These are phyloP conservation scores for Neodiprion pinetum DNA, from an alignment of 1,140 invertebrate species.

Conservation along the genomic window DNA sequence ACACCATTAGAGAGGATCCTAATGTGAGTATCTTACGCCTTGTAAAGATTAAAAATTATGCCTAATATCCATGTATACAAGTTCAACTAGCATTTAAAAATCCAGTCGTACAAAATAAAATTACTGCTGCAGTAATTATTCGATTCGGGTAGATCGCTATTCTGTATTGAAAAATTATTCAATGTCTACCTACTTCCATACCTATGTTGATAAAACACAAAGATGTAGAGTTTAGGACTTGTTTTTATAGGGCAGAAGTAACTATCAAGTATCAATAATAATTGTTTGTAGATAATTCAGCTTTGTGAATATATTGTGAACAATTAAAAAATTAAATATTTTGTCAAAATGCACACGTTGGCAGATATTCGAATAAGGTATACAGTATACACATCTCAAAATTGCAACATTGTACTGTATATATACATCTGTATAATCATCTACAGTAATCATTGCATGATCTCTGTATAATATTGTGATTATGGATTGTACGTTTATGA, in stretches of 20 bases:
- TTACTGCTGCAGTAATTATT: too few relatives aligned
- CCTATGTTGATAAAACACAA: not conserved
- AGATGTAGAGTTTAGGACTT: not conserved
- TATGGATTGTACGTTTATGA: not conserved
- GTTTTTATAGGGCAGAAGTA: not conserved
- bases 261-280: slow-evolving; percentile 12
- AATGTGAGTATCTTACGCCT: slow-evolving; percentile 69
- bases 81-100: not conserved
- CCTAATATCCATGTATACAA: not conserved
- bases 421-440: slow-evolving; percentile 32
- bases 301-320: not conserved
- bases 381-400: slow-evolving; percentile 23
- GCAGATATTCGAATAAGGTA: slow-evolving; percentile 54
- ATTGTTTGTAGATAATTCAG: slow-evolving; percentile 17
- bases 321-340: slow-evolving; percentile 38
- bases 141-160: too few relatives aligned
- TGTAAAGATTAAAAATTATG: not conserved
- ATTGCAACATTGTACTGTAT: slow-evolving; percentile 28
- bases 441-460: slow-evolving; percentile 40
- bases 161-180: not conserved
- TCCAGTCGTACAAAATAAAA: too few relatives aligned
- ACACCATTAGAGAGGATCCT: slow-evolving; percentile 78
- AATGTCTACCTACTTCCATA: not conserved
- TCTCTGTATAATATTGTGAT: not conserved
- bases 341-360: slow-evolving; percentile 46